Evolutionary conservation across 2,797 vertebrate species (phyloP).

Genomic region (Staurois parvus): DNA sequence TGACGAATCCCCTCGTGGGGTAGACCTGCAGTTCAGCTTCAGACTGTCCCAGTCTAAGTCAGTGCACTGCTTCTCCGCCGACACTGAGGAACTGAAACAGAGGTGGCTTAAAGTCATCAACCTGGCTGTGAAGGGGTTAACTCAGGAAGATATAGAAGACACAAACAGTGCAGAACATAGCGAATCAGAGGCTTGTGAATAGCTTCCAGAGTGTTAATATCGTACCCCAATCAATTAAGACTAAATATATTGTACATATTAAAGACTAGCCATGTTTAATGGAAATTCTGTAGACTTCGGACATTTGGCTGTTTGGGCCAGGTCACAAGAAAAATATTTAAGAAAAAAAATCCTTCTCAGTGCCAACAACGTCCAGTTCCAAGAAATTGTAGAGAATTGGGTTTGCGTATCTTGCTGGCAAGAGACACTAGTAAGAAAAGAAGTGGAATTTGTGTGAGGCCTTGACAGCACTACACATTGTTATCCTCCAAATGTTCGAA

Average conservation of each 20-base stretch:
- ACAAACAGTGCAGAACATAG: constrained; percentile 66
- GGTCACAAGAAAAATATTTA: background rate
- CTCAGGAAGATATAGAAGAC: constrained; percentile 72
- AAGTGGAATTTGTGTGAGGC: background rate
- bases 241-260: background rate
- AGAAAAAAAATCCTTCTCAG: background rate
- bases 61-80: constrained; percentile 90
- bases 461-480: constrained; percentile 25
- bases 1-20: constrained; percentile 80
- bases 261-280: background rate
- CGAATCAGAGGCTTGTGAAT: constrained; percentile 68
- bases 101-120: constrained; percentile 93
- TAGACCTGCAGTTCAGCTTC: constrained; percentile 88
- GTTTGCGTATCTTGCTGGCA: background rate
- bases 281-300: background rate
- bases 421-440: background rate
- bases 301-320: background rate
- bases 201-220: constrained; percentile 32
- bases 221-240: background rate
- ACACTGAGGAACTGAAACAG: constrained; percentile 91
- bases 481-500: background rate
- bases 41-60: constrained; percentile 94
- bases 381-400: background rate
- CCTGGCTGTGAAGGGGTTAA: constrained; percentile 89
- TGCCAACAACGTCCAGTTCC: constrained; percentile 17